Base-by-base conservation (phyloP, 2,888 invertebrate genomes). In the Cephus spinipes region DNA sequence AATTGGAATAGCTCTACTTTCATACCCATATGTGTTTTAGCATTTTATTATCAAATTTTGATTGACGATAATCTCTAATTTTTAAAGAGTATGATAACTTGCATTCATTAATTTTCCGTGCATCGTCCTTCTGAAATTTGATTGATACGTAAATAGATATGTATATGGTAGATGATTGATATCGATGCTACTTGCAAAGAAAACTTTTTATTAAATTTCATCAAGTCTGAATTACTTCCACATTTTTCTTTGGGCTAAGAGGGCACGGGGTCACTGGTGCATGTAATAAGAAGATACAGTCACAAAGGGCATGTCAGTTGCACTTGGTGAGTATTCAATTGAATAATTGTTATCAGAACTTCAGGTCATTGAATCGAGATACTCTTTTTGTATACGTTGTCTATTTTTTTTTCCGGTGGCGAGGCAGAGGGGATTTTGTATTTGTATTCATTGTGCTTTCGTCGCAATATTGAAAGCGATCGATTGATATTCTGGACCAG, bases 261-360 rank as follows among this genome's bases (percentile, higher is more conserved):
- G 82, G 82, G 82, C 81, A 82, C 81, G 82, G 68, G 78, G 81
- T 81, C 83, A 84, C 78, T 81, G 83, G 82, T 79, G 81, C 82
- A 83, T 84, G 83, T 83, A 85, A 84, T 84, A 84, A 85, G 86
- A 79, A 82, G 84, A 84, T 82, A 83, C 81, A 78, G 80, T 79
- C 79, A 80, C 83, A 83, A 82, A 82, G 79, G 83, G 81, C 81
- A 82, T 81, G 86, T 85, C 85, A 84, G 82, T 81, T 81, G 85
- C 85, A 83, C 79, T 69, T 79, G 79, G 32, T 73, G 78, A 73
- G 75, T 34, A 73, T 78, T 68, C 71, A 36, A 36, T 74, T 30
- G 30, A 71, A 30, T 30, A 71, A 71, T 31, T 71, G 15, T 71
- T 71, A 31, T 71, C 23, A 23, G 2, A 55, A 55, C 23, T 55